phyloP scores from a whole-genome alignment of 2,113 vertebrate species.

The Tragulus kanchil region DNA sequence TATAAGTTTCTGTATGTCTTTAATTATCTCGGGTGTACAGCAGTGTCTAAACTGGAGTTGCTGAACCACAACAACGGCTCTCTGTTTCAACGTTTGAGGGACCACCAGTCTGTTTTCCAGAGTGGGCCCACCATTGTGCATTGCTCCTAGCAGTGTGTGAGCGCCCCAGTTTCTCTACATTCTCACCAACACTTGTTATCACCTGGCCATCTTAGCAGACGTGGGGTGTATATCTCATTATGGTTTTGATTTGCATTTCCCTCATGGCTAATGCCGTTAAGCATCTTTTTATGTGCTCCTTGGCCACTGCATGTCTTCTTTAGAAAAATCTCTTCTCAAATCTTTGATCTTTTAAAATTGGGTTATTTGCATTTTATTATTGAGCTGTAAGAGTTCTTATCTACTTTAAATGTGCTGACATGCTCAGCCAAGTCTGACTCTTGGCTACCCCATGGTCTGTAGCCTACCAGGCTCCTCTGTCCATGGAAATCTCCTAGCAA shows the following conservation, averaged over 20 bases:
- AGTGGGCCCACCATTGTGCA: neutral
- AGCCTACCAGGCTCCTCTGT: neutral
- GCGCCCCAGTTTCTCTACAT: neutral
- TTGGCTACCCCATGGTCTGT: neutral
- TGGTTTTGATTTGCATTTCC: constrained; percentile 1
- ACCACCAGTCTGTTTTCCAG: neutral
- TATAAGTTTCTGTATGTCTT: neutral
- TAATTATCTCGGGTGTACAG: neutral
- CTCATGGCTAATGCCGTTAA: neutral
- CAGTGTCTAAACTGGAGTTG: neutral
- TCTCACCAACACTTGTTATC: neutral
- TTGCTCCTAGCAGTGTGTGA: neutral
- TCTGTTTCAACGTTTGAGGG: neutral
- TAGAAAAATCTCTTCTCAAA: neutral
- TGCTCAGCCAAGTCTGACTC: neutral
- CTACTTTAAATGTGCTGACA: neutral
- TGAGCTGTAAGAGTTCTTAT: neutral
- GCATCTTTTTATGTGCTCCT: neutral
- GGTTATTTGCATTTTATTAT: neutral
- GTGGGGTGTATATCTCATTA: neutral
- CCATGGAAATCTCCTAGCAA: neutral
- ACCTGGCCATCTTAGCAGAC: neutral
- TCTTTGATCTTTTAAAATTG: neutral
- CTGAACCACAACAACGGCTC: neutral
- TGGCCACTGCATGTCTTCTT: neutral